Evolutionary conservation across 2,888 invertebrate species (phyloP), one percentile per base, ranked within the genome.

Genomic region (Sphecodes monilicornis): DNA sequence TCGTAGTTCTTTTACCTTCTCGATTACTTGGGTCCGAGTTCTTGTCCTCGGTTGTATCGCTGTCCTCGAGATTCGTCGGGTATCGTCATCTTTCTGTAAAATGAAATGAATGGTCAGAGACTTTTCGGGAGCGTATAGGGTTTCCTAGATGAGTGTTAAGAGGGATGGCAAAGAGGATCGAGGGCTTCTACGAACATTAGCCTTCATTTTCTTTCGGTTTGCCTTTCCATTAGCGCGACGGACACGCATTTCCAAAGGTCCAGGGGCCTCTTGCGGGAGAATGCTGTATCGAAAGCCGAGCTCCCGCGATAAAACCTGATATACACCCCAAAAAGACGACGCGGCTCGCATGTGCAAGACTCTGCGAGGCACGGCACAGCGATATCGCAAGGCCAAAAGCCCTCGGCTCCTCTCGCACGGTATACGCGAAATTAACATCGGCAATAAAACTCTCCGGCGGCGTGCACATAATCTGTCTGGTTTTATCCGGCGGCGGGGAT

Each of bases 401-500:
- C 1, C n/a, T 1, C 0, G 41, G 18, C 3, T 54, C 3, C 3
- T 54, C n/a, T 41, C n/a, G 39, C 5, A 41, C 11, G 18, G 1
- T 18, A n/a, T n/a, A n/a, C 39, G 16, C 29, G 68, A 76, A 73
- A 73, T 43, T 57, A 83, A 43, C 71, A 66, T 72, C 32, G 26
- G 68, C 26, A 29, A 69, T 73, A 64, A 73, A 84, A 82, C 50
- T 50, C 60, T n/a, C 29, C 36, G 18, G 29, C 43, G n/a, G 26
- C 73, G 54, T 74, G n/a, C 72, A n/a, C 43, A 41, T 64, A 50
- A 84, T 84, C 71, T 64, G 41, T 43, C 73, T 77, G 72, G 43
- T 76, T 69, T 57, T 68, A 77, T 41, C 57, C 60, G 57, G 26
- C 54, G 68, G 29, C 32, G 18, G 43, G 39, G 32, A 57, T 39